Evolutionary conservation across 2,113 vertebrate genomes (phyloP).

Genomic region (Emydocephalus ijimae): DNA sequence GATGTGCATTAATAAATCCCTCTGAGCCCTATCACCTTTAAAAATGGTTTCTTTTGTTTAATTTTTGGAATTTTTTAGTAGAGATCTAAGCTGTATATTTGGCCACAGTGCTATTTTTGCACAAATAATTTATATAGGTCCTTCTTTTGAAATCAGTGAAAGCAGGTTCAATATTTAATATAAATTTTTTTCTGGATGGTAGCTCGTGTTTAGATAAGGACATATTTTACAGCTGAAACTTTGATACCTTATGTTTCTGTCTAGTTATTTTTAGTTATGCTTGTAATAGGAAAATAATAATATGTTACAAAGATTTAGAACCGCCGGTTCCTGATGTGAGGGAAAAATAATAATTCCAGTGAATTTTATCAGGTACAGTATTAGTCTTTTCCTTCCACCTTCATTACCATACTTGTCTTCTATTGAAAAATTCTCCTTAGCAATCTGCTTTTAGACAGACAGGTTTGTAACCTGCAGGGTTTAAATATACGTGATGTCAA

Average conservation of each 20-base stretch:
- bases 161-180: conserved; percentile 53
- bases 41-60: conserved; percentile 86
- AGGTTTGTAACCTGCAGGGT: neutral
- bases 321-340: neutral
- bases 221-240: conserved; percentile 40
- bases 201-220: conserved; percentile 38
- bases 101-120: conserved; percentile 74
- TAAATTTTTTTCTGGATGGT: conserved; percentile 20
- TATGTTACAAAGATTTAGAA: conserved; percentile 42
- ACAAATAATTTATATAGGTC: conserved; percentile 82
- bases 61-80: conserved; percentile 85
- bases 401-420: neutral
- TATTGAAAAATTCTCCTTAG: neutral
- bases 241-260: conserved; percentile 6
- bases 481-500: conserved; percentile 12
- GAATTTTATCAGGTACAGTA: neutral
- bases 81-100: conserved; percentile 80
- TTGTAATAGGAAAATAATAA: conserved; percentile 33
- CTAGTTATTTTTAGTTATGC: conserved; percentile 32
- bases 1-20: conserved; percentile 98
- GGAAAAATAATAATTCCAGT: neutral
- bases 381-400: neutral
- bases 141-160: conserved; percentile 54
- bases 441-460: neutral
- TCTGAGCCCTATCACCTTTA: conserved; percentile 88